Conservation (phyloP, 2,797 vertebrate species). For the Pseudochirops corinnae region DNA sequence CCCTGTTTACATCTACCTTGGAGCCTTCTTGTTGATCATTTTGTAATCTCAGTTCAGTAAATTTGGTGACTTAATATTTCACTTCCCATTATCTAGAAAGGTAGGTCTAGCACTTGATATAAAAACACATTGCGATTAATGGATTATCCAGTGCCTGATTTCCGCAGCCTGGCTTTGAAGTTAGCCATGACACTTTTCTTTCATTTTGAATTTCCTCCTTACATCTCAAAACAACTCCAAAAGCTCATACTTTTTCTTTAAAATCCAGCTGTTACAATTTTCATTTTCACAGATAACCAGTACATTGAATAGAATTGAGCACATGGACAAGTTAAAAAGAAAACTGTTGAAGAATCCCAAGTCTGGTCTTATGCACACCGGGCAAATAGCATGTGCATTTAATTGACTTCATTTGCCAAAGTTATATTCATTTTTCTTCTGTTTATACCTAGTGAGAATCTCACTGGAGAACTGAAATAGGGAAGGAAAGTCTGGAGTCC, state of each 20-base stretch:
- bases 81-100: slow-evolving; percentile 32
- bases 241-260: slow-evolving; percentile 27
- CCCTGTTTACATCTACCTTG: not conserved
- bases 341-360: slow-evolving; percentile 53
- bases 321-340: slow-evolving; percentile 66
- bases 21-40: not conserved
- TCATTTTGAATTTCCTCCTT: slow-evolving; percentile 24
- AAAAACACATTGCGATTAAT: slow-evolving; percentile 21
- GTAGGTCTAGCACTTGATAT: not conserved
- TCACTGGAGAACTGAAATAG: slow-evolving; percentile 54
- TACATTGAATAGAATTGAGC: slow-evolving; percentile 63
- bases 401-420: slow-evolving; percentile 62
- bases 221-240: slow-evolving; percentile 33
- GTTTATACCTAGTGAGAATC: slow-evolving; percentile 34
- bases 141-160: not conserved
- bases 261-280: slow-evolving; percentile 5
- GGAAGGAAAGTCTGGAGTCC: not conserved
- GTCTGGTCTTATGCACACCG: slow-evolving; percentile 56
- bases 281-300: slow-evolving; percentile 50
- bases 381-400: slow-evolving; percentile 52
- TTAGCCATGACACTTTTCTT: slow-evolving; percentile 50
- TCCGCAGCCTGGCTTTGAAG: slow-evolving; percentile 33
- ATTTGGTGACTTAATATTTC: slow-evolving; percentile 24
- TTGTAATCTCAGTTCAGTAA: slow-evolving; percentile 39
- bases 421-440: slow-evolving; percentile 60